A percentile compares a stretch with the other conserved stretches of the same genome.
Evolutionary conservation across 2,113 vertebrate species (phyloP).

Genomic region (Hemicordylus capensis): DNA sequence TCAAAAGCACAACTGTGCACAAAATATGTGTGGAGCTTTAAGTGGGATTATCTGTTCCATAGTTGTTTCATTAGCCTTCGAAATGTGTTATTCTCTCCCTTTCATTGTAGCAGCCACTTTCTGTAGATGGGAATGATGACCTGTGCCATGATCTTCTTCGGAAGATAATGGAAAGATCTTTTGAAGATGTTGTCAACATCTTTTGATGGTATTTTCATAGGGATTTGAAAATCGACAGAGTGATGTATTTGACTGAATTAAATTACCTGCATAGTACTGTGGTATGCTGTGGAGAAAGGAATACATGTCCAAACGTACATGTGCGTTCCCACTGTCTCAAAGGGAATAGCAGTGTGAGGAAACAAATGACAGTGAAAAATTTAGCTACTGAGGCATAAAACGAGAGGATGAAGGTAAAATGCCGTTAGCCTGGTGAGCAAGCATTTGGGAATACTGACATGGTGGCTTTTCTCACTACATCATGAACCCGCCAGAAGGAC

Average conservation of each 20-base stretch:
- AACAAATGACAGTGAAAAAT: constrained; percentile 71
- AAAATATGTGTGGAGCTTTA: background rate
- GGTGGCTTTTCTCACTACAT: constrained; percentile 45
- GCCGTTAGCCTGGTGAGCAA: constrained; percentile 47
- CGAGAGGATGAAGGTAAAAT: constrained; percentile 63
- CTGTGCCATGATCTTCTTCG: background rate
- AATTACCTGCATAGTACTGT: background rate
- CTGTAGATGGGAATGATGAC: constrained; percentile 19
- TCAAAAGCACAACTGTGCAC: background rate
- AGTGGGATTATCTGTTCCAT: constrained; percentile 10
- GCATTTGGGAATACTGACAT: constrained; percentile 64
- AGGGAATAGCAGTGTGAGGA: constrained; percentile 43
- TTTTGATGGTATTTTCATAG: constrained; percentile 46
- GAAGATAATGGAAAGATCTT: constrained; percentile 42
- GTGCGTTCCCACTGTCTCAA: constrained; percentile 32
- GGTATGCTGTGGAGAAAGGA: background rate
- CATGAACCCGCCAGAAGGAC: constrained; percentile 58
- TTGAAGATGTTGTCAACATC: constrained; percentile 37
- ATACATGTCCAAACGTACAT: background rate
- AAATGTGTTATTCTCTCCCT: constrained; percentile 30
- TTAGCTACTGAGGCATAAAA: constrained; percentile 67
- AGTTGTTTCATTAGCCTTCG: constrained; percentile 35
- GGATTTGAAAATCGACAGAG: constrained; percentile 39
- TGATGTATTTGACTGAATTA: constrained; percentile 47
- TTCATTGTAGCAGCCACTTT: constrained; percentile 16